Conservation (phyloP, 2,888 invertebrate genomes). For the Mythimna vitellina region DNA sequence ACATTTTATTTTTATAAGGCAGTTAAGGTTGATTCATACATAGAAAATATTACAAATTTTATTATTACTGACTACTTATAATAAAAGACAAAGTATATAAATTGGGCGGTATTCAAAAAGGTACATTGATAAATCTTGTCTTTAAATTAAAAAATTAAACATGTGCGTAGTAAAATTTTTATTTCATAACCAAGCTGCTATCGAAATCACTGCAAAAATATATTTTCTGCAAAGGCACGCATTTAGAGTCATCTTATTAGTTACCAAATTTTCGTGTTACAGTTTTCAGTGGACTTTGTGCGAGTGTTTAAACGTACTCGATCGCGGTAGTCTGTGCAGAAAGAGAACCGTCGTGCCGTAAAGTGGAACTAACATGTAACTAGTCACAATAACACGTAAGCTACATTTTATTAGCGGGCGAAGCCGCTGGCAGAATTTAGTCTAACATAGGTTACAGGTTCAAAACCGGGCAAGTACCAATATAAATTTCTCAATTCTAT, state of each 20-base stretch:
- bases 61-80: slow-evolving; percentile 42
- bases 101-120: slow-evolving; percentile 63
- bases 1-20: slow-evolving; percentile 54
- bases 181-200: slow-evolving; percentile 11
- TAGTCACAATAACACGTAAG: too few species aligned
- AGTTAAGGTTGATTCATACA: slow-evolving; percentile 36
- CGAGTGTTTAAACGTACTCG: too few species aligned
- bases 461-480: too few species aligned
- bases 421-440: too few species aligned
- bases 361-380: too few species aligned
- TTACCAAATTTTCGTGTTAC: not conserved
- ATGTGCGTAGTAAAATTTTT: slow-evolving; percentile 7
- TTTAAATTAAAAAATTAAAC: slow-evolving; percentile 22
- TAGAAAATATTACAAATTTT: slow-evolving; percentile 35
- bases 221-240: slow-evolving; percentile 1
- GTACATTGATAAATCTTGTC: slow-evolving; percentile 50
- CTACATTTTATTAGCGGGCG: too few species aligned
- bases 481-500: too few species aligned
- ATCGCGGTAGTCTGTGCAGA: too few species aligned
- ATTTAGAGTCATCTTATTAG: not conserved
- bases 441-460: too few species aligned
- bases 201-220: slow-evolving; percentile 5
- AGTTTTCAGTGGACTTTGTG: not conserved
- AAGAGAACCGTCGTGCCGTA: too few species aligned
- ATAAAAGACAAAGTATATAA: slow-evolving; percentile 20